These are phyloP conservation scores for Pollenia griseotomentosa DNA, from an alignment of 2,888 invertebrate genomes.

Conservation along the genomic window DNA sequence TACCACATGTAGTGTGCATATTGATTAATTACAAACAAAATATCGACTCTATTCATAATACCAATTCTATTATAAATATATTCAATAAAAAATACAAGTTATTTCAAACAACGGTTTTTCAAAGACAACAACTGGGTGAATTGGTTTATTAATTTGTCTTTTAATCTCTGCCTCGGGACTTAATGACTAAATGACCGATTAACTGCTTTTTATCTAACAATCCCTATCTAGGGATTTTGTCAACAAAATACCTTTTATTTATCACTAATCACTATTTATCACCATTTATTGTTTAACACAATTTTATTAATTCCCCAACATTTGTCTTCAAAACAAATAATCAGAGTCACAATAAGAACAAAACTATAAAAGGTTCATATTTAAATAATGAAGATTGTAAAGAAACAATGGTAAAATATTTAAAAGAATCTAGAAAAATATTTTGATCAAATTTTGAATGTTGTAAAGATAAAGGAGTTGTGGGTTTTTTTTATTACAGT, in stretches of 20 bases:
- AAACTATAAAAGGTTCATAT: not conserved
- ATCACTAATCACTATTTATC: conserved; percentile 27
- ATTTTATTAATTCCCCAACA: conserved; percentile 45
- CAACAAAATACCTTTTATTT: conserved; percentile 37
- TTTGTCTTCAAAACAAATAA: not conserved
- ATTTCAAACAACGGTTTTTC: not conserved
- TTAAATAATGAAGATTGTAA: not conserved
- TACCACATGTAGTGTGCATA: no score
- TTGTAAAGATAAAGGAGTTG: no score
- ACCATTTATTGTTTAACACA: conserved; percentile 29
- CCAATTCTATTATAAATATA: not conserved
- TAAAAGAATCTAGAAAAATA: no score
- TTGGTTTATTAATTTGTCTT: not conserved
- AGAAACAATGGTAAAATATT: no score
- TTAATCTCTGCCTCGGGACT: not conserved
- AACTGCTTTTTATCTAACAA: not conserved
- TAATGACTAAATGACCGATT: not conserved
- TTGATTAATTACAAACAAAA: no score
- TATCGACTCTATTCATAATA: no score
- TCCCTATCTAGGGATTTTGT: not conserved
- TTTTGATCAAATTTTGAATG: no score
- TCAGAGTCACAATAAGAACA: not conserved
- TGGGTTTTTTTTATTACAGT: no score
- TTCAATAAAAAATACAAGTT: not conserved
- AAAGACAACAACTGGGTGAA: not conserved